Evolutionary conservation across 2,797 vertebrate species (phyloP), one percentile per base, ranked within the genome.

Genomic region (Kryptopterus vitreolus): DNA sequence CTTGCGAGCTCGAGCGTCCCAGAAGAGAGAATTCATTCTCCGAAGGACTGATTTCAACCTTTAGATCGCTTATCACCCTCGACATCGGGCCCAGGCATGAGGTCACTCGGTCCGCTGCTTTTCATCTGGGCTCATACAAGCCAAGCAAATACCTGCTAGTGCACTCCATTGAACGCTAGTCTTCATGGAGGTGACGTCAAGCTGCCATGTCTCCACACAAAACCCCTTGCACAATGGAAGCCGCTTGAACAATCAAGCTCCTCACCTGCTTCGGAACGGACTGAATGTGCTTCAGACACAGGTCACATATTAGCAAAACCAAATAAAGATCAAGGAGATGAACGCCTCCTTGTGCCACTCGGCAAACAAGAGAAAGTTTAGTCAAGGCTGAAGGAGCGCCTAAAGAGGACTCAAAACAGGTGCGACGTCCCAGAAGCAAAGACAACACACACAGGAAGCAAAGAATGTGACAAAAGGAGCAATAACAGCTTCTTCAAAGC

Each of bases 371-470:
- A 81, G 78, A 24, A 71, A 82, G 87, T 87, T 84, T 85, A 87
- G 84, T 88, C 90, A 89, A 92, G 89, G 88, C 91, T 91, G 89
- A 84, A 68, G 77, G 53, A 82, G 68, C n/a, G 55, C 75, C 52
- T 83, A 86, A 84, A 76, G 85, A 90, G 89, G 89, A 90, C 87
- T 88, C 53, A 81, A 82, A 82, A 79, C 94, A 94, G 93, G 93
- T 94, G 93, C 91, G 38, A 88, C 88, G 88, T 90, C 86, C 87
- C 83, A 90, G 84, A 76, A 55, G 85, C 76, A 26, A 91, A 90
- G 89, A 91, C 89, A 89, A 90, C 89, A 90, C 88, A 70, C 58
- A 92, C 89, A 93, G 92, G 92, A 94, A 93, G 83, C 86, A 50
- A 86, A 81, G 77, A 86, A 80, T 69, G 91, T 81, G 87, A 88